These are phyloP conservation scores for Serrognathus titanus DNA, from an alignment of 2,888 invertebrate species.

Conservation along the genomic window DNA sequence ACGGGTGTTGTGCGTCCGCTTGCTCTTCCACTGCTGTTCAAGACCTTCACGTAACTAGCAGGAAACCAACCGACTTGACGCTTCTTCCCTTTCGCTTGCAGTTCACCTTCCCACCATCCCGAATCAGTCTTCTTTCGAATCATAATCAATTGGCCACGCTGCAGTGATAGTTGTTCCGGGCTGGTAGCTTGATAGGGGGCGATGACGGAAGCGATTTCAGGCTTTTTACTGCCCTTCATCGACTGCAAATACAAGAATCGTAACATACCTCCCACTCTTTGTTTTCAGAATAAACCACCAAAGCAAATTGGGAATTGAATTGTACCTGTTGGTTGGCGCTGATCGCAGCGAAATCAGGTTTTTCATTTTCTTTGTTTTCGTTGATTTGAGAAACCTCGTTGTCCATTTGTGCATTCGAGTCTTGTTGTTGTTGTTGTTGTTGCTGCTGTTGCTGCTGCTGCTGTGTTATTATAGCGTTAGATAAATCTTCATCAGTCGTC, in stretches of 20 bases:
- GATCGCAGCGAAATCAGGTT: conserved; percentile 43
- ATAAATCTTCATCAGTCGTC: conserved; percentile 16
- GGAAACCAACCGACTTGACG: conserved; percentile 98
- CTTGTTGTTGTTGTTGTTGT: conserved; percentile 27
- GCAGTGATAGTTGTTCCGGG: conserved; percentile 84
- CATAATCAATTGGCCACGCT: conserved; percentile 89
- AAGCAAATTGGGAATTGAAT: too few relatives aligned
- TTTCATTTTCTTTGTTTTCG: conserved; percentile 49
- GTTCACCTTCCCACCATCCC: conserved; percentile 99
- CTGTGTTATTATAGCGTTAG: conserved; percentile 17
- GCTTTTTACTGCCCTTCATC: conserved; percentile 65
- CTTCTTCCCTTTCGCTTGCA: conserved; percentile 87
- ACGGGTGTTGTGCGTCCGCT: conserved; percentile 75
- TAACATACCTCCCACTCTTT: background rate
- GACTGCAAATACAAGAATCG: conserved; percentile 44
- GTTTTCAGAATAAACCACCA: background rate
- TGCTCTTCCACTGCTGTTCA: conserved; percentile 65
- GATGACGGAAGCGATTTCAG: conserved; percentile 92
- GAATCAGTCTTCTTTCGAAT: conserved; percentile 95
- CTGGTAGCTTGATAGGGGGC: conserved; percentile 91
- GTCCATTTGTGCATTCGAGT: conserved; percentile 40
- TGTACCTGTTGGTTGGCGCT: conserved; percentile 44
- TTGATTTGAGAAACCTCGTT: conserved; percentile 51
- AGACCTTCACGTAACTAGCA: conserved; percentile 90
- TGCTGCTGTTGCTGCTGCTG: conserved; percentile 35